Evolutionary conservation across 2,888 invertebrate genomes (phyloP), one percentile per base, ranked within the genome.

Genomic region (Craniophora ligustri): DNA sequence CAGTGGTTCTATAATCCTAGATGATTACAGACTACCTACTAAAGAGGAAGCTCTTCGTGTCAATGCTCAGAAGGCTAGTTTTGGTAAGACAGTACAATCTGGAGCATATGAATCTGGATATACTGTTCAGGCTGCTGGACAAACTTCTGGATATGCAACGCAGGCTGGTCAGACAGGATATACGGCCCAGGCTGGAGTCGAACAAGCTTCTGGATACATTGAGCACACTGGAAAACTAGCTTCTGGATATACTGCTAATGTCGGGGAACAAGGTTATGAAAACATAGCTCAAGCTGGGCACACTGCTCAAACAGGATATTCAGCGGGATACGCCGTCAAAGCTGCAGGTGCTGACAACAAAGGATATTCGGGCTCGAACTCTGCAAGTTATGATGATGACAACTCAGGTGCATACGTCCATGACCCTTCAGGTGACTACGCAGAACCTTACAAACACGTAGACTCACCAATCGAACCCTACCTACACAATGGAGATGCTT

Each of bases 371-470:
- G n/a, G n/a, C n/a, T n/a, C n/a, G n/a, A n/a, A n/a, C n/a, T n/a
- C n/a, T 28, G 64, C 60, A 21, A 77, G 68, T 56, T 81, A 82
- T 45, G 80, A 88, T n/a, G 79, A 78, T 19, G 87, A 89, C 28
- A 77, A 86, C 42, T 86, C 92, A 11, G 94, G 94, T n/a, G 86
- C 87, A 1, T 94, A 94, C 65, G 81, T 91, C 2, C 93, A 94
- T 61, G 93, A 94, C 63, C 88, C 92, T 56, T 77, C 90, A 3
- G 93, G 93, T 21, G 93, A 94, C 53, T 81, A 85, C 30, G 92
- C 92, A 1, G 86, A 83, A 49, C 92, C 92, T 13, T 94, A 94
- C 67, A 85, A 76, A 54, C 93, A 94, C 57, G 67, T 84, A n/a
- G 86, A 80, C 21, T 82, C 89, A 0, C 86, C 87, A 19, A 78